Base-by-base conservation (phyloP, 1,140 invertebrate species). In the Anastrepha obliqua region DNA sequence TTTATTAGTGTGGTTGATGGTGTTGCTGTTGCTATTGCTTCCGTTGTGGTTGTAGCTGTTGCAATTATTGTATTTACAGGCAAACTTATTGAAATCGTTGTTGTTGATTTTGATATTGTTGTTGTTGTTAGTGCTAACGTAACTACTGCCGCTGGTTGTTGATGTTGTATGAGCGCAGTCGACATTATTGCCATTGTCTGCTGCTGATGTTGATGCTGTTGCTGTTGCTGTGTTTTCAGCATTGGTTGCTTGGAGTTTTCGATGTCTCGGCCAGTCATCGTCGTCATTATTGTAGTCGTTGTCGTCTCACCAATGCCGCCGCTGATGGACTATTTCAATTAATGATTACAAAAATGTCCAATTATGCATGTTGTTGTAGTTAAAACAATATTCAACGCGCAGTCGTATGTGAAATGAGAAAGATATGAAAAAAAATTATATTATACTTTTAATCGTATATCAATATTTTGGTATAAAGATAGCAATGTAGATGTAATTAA, bases 1-100 rank as follows among this genome's bases (percentile, higher is more conserved):
- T 81, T 87, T 2, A 70, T 87, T 81, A 60, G 58, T 64, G 89
- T 47, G 87, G 89, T 65, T 89, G 89, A 62, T 89, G 87, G 11
- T 88, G 89, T 70, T 87, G 59, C 44, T 89, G 88, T 87, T 88
- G 88, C 88, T 91, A 90, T 47, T 89, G 89, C 87, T 89, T 88
- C 65, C 90, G 90, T 88, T 89, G 89, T 87, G 89, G 88, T 89
- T 89, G 90, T 89, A 89, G 81, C 89, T 90, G 88, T 86, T 89
- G 47, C 74, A 13, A 55, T 81, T 55, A 81, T 81, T 81, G 89
- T 89, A 90, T 89, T 90, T 89, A 88, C 67, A 90, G 90, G 59
- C 89, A 70, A 65, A 88, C 42, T 67, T 8, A 59, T 88, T 86
- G 85, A 86, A 78, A 86, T 86, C 51, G 62, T 85, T 65, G 81